phyloP scores from a whole-genome alignment of 2,888 invertebrate species.

The Drosophila eohydei region DNA sequence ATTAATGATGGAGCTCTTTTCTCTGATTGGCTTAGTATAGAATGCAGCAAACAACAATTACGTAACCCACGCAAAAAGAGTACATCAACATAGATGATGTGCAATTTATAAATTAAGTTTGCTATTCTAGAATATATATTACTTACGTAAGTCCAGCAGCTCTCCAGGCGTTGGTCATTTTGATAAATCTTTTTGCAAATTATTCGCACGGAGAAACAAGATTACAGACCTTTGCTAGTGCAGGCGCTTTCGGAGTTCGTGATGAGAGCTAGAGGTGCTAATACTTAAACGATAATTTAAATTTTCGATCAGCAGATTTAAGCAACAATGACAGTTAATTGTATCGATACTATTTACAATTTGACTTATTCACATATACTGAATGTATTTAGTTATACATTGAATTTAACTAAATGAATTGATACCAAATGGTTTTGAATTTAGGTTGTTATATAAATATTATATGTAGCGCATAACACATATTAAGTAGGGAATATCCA shows the following conservation, averaged over 20 bases:
- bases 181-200: constrained; percentile 79
- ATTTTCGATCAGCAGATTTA: neutral
- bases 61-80: constrained; percentile 53
- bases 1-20: constrained; percentile 3
- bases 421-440: neutral
- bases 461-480: neutral
- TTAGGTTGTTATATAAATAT: too few relatives aligned
- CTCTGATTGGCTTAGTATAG: neutral
- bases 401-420: too few relatives aligned
- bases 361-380: fast-evolving
- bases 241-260: constrained; percentile 43
- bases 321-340: neutral
- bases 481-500: neutral
- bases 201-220: constrained; percentile 44
- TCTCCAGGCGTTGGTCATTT: constrained; percentile 91
- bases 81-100: neutral
- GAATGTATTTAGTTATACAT: neutral
- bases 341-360: constrained; percentile 8
- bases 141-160: constrained; percentile 93
- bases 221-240: constrained; percentile 36
- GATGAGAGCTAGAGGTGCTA: constrained; percentile 25
- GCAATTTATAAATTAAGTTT: neutral
- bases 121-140: neutral
- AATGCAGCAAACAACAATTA: constrained; percentile 55
- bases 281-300: constrained; percentile 17